Evolutionary conservation across 2,797 vertebrate genomes (phyloP), one percentile per base, ranked within the genome.

Genomic region (Malurus leucopterus): DNA sequence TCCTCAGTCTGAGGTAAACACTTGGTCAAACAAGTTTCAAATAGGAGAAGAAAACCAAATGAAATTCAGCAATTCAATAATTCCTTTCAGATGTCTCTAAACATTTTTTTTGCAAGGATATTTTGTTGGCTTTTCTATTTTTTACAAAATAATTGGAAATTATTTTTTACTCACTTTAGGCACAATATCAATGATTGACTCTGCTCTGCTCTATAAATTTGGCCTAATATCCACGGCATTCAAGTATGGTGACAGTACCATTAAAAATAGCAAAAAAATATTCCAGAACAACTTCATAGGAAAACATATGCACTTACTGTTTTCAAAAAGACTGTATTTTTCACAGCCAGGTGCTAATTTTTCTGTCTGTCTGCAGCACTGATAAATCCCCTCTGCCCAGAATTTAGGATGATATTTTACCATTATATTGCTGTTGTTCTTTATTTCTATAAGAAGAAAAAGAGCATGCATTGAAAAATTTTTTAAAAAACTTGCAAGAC

Each of bases 381-480:
- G 98, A 97, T 99, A 99, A 88, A 94, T 92, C 63, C 98, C 98
- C 11, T 99, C 98, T 91, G 97, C 96, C 99, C 99, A 99, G 95
- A 99, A 98, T 95, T 98, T 98, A 65, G 99, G 98, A 90, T 99
- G 99, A 72, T 98, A 99, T 96, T 99, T 99, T 27, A 98, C 84
- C 95, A 97, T 91, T 76, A 99, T 97, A 62, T 95, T 93, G 6
- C 95, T 84, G 94, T 99, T 99, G 89, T 98, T 96, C 95, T 96
- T 98, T 95, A 99, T 99, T 96, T 98, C 99, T 99, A 84, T 30
- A 95, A 91, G 51, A 81, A 84, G 11, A 69, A 36, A 75, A 91
- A 46, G 3, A 64, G 6, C 13, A 53, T 17, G 41, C 57, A 68
- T 17, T 83, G 34, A 81, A 77, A 91, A 18, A 43, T 4, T 44